phyloP scores from a whole-genome alignment of 2,797 vertebrate genomes.

The Enteromius anoplus region DNA sequence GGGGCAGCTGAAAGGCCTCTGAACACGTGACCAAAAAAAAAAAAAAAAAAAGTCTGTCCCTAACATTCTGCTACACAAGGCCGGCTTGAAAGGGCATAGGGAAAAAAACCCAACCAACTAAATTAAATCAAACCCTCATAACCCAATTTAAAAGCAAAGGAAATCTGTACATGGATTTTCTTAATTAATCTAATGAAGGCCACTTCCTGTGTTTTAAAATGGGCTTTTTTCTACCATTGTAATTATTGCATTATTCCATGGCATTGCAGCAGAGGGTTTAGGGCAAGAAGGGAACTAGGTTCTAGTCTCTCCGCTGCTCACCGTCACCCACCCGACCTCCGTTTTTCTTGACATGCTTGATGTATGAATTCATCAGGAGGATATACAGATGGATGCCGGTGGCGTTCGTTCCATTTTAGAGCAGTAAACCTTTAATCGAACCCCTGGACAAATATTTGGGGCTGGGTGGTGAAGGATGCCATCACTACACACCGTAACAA shows the following conservation, averaged over 20 bases:
- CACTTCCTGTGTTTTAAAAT: slow-evolving; percentile 71
- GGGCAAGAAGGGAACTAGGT: slow-evolving; percentile 19
- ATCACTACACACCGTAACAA: slow-evolving; percentile 31
- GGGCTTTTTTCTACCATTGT: slow-evolving; percentile 62
- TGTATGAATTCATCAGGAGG: slow-evolving; percentile 13
- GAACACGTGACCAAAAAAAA: slow-evolving; percentile 7
- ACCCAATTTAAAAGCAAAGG: slow-evolving; percentile 59
- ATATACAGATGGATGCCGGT: not conserved
- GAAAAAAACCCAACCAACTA: slow-evolving; percentile 56
- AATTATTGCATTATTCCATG: slow-evolving; percentile 78
- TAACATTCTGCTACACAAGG: slow-evolving; percentile 37
- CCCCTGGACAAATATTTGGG: slow-evolving; percentile 12
- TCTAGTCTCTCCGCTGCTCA: not conserved
- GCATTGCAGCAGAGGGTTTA: slow-evolving; percentile 59
- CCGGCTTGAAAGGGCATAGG: slow-evolving; percentile 37
- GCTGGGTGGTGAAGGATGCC: slow-evolving; percentile 14
- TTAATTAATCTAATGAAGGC: slow-evolving; percentile 70
- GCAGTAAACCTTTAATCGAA: slow-evolving; percentile 22
- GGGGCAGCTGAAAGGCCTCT: slow-evolving; percentile 42
- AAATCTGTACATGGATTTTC: slow-evolving; percentile 69
- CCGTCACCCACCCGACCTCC: not conserved
- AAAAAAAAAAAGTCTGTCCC: not conserved
- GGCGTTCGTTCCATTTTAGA: slow-evolving; percentile 6
- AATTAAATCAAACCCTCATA: slow-evolving; percentile 70
- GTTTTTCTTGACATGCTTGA: slow-evolving; percentile 19